Evolutionary conservation across 2,888 invertebrate genomes (phyloP).

Genomic region (Myopa testacea): DNA sequence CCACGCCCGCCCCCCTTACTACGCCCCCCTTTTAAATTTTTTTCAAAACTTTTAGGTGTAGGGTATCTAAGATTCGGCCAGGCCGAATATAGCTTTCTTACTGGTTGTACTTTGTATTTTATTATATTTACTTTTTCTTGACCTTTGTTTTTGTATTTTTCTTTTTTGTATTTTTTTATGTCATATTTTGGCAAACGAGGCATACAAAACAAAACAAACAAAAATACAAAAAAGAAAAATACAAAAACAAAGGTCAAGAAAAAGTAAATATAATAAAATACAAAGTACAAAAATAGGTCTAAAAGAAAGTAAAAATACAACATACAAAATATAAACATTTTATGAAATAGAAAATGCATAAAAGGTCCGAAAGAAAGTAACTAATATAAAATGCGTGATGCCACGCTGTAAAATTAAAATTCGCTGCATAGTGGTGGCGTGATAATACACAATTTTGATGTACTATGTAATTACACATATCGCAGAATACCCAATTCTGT

Average conservation of each 20-base stretch:
- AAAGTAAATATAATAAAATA: neutral
- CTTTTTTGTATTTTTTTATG: neutral
- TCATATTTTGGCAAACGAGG: neutral
- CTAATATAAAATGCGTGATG: too few species aligned
- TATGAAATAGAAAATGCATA: too few species aligned
- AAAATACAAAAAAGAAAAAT: neutral
- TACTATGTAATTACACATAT: neutral
- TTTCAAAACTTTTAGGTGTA: too few species aligned
- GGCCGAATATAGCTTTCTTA: too few species aligned
- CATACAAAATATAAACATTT: too few species aligned
- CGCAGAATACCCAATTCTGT: neutral
- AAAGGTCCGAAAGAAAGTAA: too few species aligned
- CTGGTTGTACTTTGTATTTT: neutral
- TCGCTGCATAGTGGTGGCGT: conserved; percentile 1
- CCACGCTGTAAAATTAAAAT: neutral
- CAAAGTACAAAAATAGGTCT: too few species aligned
- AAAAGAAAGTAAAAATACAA: too few species aligned
- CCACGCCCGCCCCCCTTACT: too few species aligned
- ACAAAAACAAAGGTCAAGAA: neutral
- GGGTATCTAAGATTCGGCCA: too few species aligned
- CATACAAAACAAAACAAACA: neutral
- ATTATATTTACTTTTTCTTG: neutral
- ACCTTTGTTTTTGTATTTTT: neutral
- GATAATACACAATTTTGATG: conserved; percentile 5
- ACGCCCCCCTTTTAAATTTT: too few species aligned